These are phyloP conservation scores for Festucalex cinctus DNA, from an alignment of 2,113 vertebrate species.

Conservation along the genomic window DNA sequence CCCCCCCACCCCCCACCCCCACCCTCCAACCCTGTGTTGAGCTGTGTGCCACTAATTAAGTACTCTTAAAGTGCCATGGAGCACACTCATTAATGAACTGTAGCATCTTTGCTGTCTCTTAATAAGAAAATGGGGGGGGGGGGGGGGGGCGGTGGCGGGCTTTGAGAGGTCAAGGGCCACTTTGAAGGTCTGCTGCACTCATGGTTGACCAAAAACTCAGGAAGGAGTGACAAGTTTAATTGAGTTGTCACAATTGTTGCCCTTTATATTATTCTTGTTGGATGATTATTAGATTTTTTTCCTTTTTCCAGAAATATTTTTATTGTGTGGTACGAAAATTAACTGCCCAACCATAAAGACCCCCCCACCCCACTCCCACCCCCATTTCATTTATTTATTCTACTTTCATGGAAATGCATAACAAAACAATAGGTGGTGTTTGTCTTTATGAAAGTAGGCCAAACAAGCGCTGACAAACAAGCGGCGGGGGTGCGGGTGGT, in stretches of 20 bases:
- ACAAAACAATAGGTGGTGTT: conserved; percentile 69
- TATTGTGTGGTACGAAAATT: not conserved
- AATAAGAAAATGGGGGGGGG: conserved; percentile 24
- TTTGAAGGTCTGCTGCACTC: conserved; percentile 26
- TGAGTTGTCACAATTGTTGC: not conserved
- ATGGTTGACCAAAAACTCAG: conserved; percentile 46
- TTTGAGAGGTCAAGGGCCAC: conserved; percentile 10
- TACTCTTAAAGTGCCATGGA: conserved; percentile 61
- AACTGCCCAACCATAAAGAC: not conserved
- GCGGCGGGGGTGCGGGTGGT: conserved; percentile 33
- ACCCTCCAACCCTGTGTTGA: conserved; percentile 24
- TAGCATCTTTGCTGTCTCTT: conserved; percentile 63
- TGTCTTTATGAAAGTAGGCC: conserved; percentile 76
- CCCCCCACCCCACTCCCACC: not conserved
- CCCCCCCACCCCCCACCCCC: conserved; percentile 8
- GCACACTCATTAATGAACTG: conserved; percentile 69
- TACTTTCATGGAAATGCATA: conserved; percentile 72
- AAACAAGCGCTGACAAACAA: conserved; percentile 72
- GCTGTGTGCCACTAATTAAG: conserved; percentile 70
- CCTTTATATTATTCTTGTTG: not conserved
- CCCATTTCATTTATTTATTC: conserved; percentile 51
- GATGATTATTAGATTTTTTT: not conserved
- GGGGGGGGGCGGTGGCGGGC: no score
- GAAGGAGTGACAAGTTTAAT: not conserved
- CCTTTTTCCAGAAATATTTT: not conserved